These are phyloP conservation scores for Xiphophorus couchianus DNA, from an alignment of 2,113 vertebrate species.

Conservation along the genomic window DNA sequence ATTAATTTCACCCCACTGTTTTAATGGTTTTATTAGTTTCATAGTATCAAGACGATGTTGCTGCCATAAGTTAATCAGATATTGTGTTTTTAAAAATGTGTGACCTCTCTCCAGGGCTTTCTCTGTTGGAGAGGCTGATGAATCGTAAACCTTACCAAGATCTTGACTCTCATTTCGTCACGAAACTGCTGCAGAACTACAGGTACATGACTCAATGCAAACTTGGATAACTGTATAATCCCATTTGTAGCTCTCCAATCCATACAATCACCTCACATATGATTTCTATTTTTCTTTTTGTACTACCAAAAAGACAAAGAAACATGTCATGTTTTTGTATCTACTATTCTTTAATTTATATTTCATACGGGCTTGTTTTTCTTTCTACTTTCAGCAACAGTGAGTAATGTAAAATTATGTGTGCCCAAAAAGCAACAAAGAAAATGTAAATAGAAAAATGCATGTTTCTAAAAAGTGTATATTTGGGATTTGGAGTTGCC, in stretches of 20 bases:
- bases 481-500: background rate
- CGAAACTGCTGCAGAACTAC: slow-evolving; percentile 93
- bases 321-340: background rate
- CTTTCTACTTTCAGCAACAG: background rate
- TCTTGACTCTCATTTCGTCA: slow-evolving; percentile 86
- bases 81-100: background rate
- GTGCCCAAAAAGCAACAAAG: too few relatives aligned
- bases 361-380: background rate
- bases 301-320: too few relatives aligned
- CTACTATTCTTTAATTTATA: background rate
- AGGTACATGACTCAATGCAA: slow-evolving; percentile 75
- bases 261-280: background rate
- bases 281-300: too few relatives aligned
- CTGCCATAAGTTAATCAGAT: background rate
- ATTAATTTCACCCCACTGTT: background rate
- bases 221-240: too few relatives aligned
- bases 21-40: background rate
- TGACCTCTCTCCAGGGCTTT: slow-evolving; percentile 74
- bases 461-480: too few relatives aligned
- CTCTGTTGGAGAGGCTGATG: slow-evolving; percentile 92
- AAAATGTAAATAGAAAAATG: background rate
- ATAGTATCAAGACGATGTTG: background rate
- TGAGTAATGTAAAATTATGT: too few relatives aligned
- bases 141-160: slow-evolving; percentile 82
- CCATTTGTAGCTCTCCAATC: too few relatives aligned